phyloP scores from a whole-genome alignment of 2,888 invertebrate species.

The Drosophila differens region DNA sequence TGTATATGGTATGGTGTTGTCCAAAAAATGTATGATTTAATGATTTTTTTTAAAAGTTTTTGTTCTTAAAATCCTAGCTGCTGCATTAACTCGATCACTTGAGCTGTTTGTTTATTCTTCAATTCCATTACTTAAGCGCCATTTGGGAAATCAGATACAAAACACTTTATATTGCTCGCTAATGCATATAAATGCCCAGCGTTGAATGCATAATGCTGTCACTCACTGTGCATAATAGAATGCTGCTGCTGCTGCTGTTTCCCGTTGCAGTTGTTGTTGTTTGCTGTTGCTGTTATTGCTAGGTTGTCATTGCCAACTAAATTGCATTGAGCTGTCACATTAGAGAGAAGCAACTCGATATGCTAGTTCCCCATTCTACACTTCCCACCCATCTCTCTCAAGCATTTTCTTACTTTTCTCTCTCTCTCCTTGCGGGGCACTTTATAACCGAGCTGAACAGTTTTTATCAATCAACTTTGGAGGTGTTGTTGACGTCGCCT shows the following conservation, averaged over 20 bases:
- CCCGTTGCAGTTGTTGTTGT: conserved; percentile 43
- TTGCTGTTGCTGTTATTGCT: conserved; percentile 45
- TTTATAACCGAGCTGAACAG: conserved; percentile 66
- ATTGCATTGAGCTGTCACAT: conserved; percentile 82
- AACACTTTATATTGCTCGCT: background rate
- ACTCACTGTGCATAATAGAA: conserved; percentile 60
- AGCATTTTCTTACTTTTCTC: conserved; percentile 25
- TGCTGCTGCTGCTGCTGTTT: conserved; percentile 42
- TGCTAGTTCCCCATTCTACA: conserved; percentile 27
- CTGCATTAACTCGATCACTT: background rate
- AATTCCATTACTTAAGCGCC: conserved; percentile 1
- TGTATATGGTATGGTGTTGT: background rate
- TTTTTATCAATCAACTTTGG: conserved; percentile 78
- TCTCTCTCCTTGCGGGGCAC: conserved; percentile 45
- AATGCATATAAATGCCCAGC: conserved; percentile 4
- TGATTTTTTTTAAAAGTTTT: background rate
- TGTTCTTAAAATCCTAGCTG: background rate
- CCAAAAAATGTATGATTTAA: background rate
- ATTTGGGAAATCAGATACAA: conserved; percentile 12
- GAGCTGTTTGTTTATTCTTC: conserved; percentile 1
- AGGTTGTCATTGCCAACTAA: conserved; percentile 76
- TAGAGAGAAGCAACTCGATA: conserved; percentile 80
- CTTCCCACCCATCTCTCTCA: background rate
- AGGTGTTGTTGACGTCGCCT: conserved; percentile 68
- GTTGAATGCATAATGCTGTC: conserved; percentile 13